Evolutionary conservation across 37 sponge, comb jelly and placozoan species (phyloP).

Genomic region (Haliclona indistincta): DNA sequence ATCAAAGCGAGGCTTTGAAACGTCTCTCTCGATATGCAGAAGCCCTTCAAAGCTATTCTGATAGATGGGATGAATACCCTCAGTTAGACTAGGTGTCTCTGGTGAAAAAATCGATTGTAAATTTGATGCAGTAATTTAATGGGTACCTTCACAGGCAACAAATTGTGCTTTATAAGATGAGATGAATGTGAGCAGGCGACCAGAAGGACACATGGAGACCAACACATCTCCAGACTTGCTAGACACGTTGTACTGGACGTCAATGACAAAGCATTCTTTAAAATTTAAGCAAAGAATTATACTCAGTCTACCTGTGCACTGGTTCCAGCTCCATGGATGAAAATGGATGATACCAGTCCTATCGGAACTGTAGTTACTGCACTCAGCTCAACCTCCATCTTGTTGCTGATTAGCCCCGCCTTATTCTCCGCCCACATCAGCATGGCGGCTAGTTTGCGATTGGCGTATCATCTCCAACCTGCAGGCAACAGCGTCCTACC

Average conservation of each 20-base stretch:
- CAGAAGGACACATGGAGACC: constrained; percentile 39
- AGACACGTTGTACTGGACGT: no score
- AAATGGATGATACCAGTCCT: neutral
- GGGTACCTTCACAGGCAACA: constrained; percentile 15
- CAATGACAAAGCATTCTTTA: no score
- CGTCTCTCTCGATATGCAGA: constrained; percentile 36
- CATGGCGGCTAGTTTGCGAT: no score
- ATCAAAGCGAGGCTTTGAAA: constrained; percentile 29
- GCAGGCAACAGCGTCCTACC: neutral
- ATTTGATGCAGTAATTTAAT: neutral
- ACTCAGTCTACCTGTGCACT: neutral
- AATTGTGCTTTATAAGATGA: constrained; percentile 55
- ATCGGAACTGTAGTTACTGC: neutral
- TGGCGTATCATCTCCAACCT: no score
- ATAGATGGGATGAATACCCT: constrained; percentile 1
- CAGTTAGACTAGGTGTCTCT: neutral
- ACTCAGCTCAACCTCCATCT: neutral
- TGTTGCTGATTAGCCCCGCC: neutral
- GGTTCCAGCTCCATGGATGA: neutral
- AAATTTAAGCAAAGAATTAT: no score
- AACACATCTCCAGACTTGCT: constrained; percentile 15
- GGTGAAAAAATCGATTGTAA: neutral
- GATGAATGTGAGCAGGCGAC: constrained; percentile 35
- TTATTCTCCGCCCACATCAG: no score
- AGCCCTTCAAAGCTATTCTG: constrained; percentile 42